These are phyloP conservation scores for Chelonoidis abingdonii DNA, from an alignment of 2,113 vertebrate species.

Conservation along the genomic window DNA sequence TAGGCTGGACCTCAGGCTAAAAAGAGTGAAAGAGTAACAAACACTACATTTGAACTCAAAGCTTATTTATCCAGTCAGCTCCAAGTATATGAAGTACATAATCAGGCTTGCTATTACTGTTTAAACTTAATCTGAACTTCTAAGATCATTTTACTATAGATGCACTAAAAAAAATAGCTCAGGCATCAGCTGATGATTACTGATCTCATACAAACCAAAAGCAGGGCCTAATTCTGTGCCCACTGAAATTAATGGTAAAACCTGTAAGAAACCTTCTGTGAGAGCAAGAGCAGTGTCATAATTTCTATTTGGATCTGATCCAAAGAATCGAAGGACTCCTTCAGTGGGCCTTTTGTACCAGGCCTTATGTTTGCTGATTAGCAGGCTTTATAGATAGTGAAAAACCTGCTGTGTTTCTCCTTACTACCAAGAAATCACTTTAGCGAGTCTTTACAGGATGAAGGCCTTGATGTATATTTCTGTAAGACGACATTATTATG, in stretches of 20 bases:
- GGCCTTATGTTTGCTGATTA: not conserved
- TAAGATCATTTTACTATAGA: constrained; percentile 2
- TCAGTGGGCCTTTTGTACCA: not conserved
- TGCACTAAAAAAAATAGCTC: not conserved
- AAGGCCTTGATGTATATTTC: not conserved
- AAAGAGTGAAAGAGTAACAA: not conserved
- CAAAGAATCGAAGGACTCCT: not conserved
- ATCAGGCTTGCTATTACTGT: not conserved
- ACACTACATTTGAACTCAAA: not conserved
- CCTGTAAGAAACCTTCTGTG: not conserved
- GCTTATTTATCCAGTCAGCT: not conserved
- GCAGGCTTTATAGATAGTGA: not conserved
- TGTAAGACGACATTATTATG: not conserved
- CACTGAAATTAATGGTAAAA: not conserved
- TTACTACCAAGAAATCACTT: not conserved
- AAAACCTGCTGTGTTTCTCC: not conserved
- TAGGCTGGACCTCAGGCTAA: not conserved
- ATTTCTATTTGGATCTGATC: not conserved
- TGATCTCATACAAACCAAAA: not conserved
- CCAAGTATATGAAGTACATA: not conserved
- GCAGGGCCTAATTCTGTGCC: not conserved
- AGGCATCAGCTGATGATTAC: not conserved
- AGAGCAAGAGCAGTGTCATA: not conserved
- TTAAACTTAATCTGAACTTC: constrained; percentile 31
- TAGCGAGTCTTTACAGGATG: not conserved